Evolutionary conservation across 53 echinoderm and acorn worm genomes (phyloP).

Genomic region (Echinometra lucunter): DNA sequence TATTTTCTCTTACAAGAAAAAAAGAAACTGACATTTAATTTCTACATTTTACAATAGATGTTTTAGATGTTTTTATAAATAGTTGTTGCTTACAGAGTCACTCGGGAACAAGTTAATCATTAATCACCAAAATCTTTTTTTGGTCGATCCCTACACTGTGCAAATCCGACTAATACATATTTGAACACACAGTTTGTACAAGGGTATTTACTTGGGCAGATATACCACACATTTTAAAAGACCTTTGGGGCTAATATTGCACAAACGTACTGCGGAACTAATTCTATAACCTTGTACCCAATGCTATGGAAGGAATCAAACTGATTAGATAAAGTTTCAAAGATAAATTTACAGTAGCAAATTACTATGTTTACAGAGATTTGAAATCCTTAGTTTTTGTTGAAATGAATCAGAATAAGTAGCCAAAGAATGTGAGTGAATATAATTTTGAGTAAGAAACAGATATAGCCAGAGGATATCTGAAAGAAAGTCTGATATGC

Average conservation of each 20-base stretch:
- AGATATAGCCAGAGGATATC: not conserved
- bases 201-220: not conserved
- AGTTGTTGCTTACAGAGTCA: not conserved
- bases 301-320: not conserved
- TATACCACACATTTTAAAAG: not conserved
- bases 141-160: not conserved
- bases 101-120: slow-evolving; percentile 4
- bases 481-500: too few species aligned
- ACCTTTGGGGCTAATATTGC: too few species aligned
- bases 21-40: too few species aligned
- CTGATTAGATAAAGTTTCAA: slow-evolving; percentile 45
- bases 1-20: too few species aligned
- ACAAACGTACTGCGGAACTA: not conserved
- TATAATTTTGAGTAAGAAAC: not conserved
- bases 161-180: slow-evolving; percentile 13
- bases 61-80: too few species aligned
- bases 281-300: not conserved
- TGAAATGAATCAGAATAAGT: not conserved
- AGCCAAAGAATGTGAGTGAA: not conserved
- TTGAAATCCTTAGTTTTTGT: not conserved
- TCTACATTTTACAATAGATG: too few species aligned
- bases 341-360: slow-evolving; percentile 21
- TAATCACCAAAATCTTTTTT: not conserved
- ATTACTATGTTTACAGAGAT: not conserved
- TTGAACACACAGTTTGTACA: slow-evolving; percentile 37